Evolutionary conservation across 2,888 invertebrate genomes (phyloP).

Genomic region (Theretra japonica): DNA sequence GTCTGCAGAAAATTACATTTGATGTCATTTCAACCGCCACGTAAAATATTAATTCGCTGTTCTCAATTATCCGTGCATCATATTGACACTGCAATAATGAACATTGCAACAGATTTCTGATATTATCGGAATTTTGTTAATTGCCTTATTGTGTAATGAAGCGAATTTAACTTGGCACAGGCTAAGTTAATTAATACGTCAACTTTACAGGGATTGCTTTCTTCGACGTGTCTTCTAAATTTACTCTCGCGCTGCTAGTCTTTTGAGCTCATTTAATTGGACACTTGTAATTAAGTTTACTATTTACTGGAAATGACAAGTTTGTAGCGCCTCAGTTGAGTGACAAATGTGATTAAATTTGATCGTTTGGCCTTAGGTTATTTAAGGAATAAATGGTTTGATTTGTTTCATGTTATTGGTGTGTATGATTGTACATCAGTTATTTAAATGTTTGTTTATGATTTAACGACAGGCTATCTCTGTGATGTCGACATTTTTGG

Average conservation of each 20-base stretch:
- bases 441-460: too few relatives aligned
- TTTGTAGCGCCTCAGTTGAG: too few relatives aligned
- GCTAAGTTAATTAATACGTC: background rate
- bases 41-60: constrained; percentile 10
- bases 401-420: too few relatives aligned
- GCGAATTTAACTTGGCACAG: background rate
- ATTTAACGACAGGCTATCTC: too few relatives aligned
- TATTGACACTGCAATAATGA: constrained; percentile 19
- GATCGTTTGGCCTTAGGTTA: too few relatives aligned
- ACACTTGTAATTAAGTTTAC: too few relatives aligned
- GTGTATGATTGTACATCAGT: too few relatives aligned
- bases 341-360: too few relatives aligned
- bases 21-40: background rate
- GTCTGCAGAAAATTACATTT: background rate
- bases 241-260: background rate
- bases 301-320: too few relatives aligned
- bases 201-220: background rate
- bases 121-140: constrained; percentile 15
- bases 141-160: constrained; percentile 10
- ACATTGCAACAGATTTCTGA: constrained; percentile 14
- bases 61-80: background rate
- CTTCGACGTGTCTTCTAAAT: background rate
- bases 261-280: background rate
- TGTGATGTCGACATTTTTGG: too few relatives aligned
- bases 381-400: too few relatives aligned